A percentile compares a stretch with the other conserved stretches of the same genome.
Conservation (phyloP, 2,888 invertebrate genomes). For the Argynnis bischoffii region DNA sequence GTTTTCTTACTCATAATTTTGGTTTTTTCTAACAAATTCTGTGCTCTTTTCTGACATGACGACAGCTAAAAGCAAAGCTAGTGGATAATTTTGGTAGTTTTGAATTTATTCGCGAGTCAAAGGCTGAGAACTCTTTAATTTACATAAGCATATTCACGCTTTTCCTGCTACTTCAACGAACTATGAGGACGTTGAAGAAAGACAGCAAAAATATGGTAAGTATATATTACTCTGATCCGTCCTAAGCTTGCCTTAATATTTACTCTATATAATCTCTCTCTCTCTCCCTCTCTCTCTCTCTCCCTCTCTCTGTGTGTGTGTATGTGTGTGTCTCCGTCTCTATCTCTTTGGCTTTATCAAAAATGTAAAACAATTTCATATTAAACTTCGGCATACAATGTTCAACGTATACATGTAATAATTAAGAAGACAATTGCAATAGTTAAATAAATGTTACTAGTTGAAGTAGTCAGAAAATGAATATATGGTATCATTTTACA, state of each 20-base stretch:
- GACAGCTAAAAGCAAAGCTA: not conserved
- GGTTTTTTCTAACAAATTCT: constrained; percentile 22
- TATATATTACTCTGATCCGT: not conserved
- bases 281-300: too few species aligned
- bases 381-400: too few species aligned
- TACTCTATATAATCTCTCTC: too few species aligned
- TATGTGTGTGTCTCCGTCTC: too few species aligned
- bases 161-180: not conserved
- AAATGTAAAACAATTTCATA: too few species aligned
- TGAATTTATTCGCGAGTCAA: not conserved
- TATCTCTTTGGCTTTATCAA: too few species aligned
- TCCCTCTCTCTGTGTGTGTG: too few species aligned
- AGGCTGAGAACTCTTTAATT: not conserved
- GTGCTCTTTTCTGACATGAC: not conserved
- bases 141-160: not conserved
- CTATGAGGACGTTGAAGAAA: not conserved
- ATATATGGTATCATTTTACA: not conserved
- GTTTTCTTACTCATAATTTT: constrained; percentile 25
- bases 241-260: too few species aligned
- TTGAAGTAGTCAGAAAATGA: too few species aligned
- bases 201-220: not conserved
- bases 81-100: constrained; percentile 4
- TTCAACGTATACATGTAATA: too few species aligned
- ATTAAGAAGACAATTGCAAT: too few species aligned
- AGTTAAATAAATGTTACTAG: too few species aligned